Conservation (phyloP, 2,888 invertebrate genomes). For the Digitonthophagus gazella region DNA sequence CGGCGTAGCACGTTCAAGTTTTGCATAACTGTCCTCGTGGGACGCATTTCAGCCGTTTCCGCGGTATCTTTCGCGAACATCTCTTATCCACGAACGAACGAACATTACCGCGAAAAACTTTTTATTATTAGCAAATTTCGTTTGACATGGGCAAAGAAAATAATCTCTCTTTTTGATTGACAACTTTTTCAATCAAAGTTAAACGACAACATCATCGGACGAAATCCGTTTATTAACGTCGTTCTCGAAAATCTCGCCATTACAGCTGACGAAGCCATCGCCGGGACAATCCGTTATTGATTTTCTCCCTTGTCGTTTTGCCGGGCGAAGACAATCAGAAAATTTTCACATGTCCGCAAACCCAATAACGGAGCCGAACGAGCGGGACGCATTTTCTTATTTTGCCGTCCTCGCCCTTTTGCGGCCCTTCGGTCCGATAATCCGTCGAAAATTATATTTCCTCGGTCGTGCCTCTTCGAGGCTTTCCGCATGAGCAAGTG, state of each 20-base stretch:
- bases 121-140: too few species aligned
- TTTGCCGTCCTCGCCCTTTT: constrained; percentile 7
- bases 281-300: not conserved
- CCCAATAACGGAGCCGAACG: constrained; percentile 3
- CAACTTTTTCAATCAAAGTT: too few species aligned
- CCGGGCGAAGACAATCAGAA: constrained; percentile 6
- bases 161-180: too few species aligned
- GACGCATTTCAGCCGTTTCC: constrained; percentile 44
- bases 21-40: constrained; percentile 52
- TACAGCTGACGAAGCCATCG: not conserved
- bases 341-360: constrained; percentile 11
- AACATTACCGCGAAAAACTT: not conserved
- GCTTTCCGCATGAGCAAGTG: constrained; percentile 11
- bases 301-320: not conserved
- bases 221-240: too few species aligned
- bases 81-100: constrained; percentile 36
- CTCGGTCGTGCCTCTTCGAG: not conserved
- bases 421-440: constrained; percentile 1
- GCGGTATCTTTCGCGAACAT: constrained; percentile 34
- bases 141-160: too few species aligned
- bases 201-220: too few species aligned
- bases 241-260: not conserved
- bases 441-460: constrained; percentile 15
- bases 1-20: constrained; percentile 42
- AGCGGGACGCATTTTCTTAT: constrained; percentile 16